Evolutionary conservation across 1,140 invertebrate genomes (phyloP).

Genomic region (Magallana gigas): DNA sequence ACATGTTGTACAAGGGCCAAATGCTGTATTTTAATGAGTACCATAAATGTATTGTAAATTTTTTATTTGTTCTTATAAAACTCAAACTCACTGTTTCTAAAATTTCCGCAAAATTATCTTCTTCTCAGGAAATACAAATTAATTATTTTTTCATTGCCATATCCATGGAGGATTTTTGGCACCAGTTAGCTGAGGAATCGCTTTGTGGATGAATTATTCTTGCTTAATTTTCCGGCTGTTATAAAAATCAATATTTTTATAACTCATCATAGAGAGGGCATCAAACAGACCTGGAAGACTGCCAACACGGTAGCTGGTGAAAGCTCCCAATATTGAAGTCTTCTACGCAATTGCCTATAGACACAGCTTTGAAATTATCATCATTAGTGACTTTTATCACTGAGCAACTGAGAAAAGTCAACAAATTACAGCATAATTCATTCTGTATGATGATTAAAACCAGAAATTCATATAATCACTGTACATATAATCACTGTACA

Average conservation of each 20-base stretch:
- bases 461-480: too few species aligned
- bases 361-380: background rate
- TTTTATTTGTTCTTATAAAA: too few species aligned
- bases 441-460: too few species aligned
- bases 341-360: background rate
- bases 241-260: conserved; percentile 36
- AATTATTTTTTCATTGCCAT: background rate
- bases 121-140: too few species aligned
- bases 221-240: conserved; percentile 17
- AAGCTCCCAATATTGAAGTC: background rate
- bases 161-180: background rate
- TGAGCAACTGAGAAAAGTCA: too few species aligned
- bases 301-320: background rate
- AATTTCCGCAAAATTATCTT: too few species aligned
- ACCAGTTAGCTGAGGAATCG: background rate
- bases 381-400: conserved; percentile 1
- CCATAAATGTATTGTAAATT: too few species aligned
- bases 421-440: too few species aligned
- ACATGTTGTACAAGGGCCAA: too few species aligned
- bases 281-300: background rate
- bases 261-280: conserved; percentile 17
- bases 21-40: too few species aligned
- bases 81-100: too few species aligned
- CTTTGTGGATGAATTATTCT: background rate
- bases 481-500: too few species aligned